Conservation (phyloP, 1,140 invertebrate species). For the Lordiphosa clarofinis region DNA sequence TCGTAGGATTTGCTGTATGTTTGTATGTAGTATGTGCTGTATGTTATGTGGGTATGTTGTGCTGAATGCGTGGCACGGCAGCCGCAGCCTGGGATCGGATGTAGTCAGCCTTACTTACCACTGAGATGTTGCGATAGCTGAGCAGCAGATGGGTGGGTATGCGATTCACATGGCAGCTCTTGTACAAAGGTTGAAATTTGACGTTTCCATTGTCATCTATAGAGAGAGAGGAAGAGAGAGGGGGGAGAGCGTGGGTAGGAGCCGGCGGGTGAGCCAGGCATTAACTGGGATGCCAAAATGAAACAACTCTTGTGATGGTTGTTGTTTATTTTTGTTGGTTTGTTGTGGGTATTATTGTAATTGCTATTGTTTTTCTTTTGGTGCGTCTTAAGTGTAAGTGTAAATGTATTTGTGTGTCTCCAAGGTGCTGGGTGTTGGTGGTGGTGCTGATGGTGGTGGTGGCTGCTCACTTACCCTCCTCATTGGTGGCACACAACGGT, state of each 20-base stretch:
- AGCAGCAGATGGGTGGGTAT: conserved; percentile 81
- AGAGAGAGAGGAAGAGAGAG: conserved; percentile 23
- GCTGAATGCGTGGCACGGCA: conserved; percentile 45
- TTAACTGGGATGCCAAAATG: conserved; percentile 31
- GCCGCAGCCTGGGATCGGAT: conserved; percentile 34
- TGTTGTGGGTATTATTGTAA: conserved; percentile 52
- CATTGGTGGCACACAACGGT: conserved; percentile 83
- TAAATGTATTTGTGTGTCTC: conserved; percentile 28
- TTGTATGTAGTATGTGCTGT: conserved; percentile 26
- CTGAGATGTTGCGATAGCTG: conserved; percentile 82
- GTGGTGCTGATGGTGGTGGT: conserved; percentile 1
- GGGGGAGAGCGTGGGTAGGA: conserved; percentile 4
- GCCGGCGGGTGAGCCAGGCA: not conserved
- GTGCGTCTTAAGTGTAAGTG: conserved; percentile 28
- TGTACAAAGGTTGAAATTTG: conserved; percentile 83
- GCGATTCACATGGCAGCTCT: conserved; percentile 82
- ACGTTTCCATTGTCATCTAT: conserved; percentile 78
- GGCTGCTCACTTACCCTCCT: conserved; percentile 79
- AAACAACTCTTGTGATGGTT: conserved; percentile 42
- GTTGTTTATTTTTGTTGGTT: conserved; percentile 25
- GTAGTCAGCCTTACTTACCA: conserved; percentile 73
- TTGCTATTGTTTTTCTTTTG: conserved; percentile 35
- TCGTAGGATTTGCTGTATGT: conserved; percentile 23
- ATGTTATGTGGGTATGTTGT: conserved; percentile 30
- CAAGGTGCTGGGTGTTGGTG: conserved; percentile 18